A percentile compares a stretch with the other conserved stretches of the same genome.
Evolutionary conservation across 2,888 invertebrate species (phyloP).

Genomic region (Dolomedes plantarius): DNA sequence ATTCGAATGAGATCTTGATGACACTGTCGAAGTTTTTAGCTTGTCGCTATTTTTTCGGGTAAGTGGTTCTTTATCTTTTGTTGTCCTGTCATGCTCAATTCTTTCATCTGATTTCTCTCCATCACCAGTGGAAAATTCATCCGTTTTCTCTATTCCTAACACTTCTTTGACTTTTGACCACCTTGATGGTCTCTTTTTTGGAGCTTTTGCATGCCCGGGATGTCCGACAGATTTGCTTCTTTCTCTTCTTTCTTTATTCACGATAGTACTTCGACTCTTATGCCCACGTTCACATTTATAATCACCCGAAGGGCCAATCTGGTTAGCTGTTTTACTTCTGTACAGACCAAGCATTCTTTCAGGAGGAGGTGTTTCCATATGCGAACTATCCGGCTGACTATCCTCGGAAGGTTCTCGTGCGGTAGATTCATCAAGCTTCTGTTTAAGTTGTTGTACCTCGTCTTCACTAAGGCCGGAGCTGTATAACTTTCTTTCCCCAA

Average conservation of each 20-base stretch:
- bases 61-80: conserved; percentile 23
- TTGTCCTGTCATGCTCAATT: not conserved
- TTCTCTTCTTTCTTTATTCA: conserved; percentile 77
- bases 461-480: conserved; percentile 64
- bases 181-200: conserved; percentile 81
- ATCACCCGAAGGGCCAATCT: conserved; percentile 22
- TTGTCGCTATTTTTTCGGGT: conserved; percentile 34
- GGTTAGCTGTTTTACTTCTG: conserved; percentile 56
- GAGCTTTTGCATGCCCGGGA: conserved; percentile 78
- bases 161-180: conserved; percentile 94
- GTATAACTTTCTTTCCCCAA: conserved; percentile 42
- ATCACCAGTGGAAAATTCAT: conserved; percentile 39
- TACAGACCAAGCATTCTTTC: conserved; percentile 41
- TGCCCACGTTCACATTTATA: conserved; percentile 43
- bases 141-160: conserved; percentile 80
- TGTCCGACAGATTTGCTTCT: conserved; percentile 84
- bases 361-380: conserved; percentile 18
- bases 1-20: conserved; percentile 50
- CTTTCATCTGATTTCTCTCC: conserved; percentile 11
- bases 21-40: conserved; percentile 19
- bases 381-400: conserved; percentile 8
- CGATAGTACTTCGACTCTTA: conserved; percentile 57
- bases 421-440: conserved; percentile 30
- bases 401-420: conserved; percentile 41
- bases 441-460: conserved; percentile 49